Evolutionary conservation across 1,140 invertebrate species (phyloP).

Genomic region (Nasonia giraulti): DNA sequence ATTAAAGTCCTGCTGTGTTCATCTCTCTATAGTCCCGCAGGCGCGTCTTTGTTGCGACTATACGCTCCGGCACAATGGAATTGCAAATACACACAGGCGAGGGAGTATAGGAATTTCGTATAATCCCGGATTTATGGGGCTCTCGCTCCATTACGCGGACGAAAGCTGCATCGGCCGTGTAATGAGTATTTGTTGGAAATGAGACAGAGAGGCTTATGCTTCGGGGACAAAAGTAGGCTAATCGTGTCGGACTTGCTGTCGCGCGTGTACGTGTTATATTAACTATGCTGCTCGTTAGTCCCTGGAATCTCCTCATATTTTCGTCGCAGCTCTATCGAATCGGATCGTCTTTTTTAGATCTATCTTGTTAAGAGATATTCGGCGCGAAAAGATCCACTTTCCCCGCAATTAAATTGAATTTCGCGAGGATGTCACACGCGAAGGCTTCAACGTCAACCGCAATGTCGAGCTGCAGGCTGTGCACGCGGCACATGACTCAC

Average conservation of each 20-base stretch:
- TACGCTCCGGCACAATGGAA: not conserved
- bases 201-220: not conserved
- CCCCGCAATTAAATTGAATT: conserved; percentile 1
- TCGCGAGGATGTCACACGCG: not conserved
- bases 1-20: conserved; percentile 31
- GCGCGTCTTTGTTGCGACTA: conserved; percentile 9
- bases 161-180: not conserved
- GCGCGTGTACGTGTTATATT: not conserved
- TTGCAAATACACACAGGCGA: not conserved
- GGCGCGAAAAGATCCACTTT: not conserved
- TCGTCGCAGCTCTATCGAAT: no score
- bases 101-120: conserved; percentile 5
- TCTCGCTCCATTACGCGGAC: not conserved
- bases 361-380: no score
- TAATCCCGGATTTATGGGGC: conserved; percentile 6
- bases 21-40: not conserved
- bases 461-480: not conserved
- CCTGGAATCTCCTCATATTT: no score
- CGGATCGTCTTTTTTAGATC: not conserved
- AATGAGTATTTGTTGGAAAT: not conserved
- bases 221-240: not conserved
- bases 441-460: conserved; percentile 7
- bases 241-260: no score
- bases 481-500: conserved; percentile 2
- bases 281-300: not conserved